A percentile compares a stretch with the other conserved stretches of the same genome.
These are phyloP conservation scores for Oasisia sp. DNA, from an alignment of 2,888 invertebrate species.

Conservation along the genomic window DNA sequence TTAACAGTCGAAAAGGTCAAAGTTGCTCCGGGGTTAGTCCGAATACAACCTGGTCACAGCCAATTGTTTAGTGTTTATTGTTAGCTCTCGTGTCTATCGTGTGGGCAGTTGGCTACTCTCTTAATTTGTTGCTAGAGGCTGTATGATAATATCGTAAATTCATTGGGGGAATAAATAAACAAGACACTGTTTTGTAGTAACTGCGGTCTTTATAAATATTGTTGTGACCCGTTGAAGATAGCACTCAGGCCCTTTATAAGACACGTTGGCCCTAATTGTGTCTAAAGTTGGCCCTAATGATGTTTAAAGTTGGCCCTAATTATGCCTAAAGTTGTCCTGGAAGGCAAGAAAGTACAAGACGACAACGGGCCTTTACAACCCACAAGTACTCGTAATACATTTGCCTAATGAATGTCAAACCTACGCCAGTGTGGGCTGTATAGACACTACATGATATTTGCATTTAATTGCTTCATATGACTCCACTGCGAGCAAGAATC, in stretches of 20 bases:
- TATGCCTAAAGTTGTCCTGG: neutral
- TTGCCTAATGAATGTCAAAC: neutral
- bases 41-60: neutral
- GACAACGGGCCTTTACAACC: neutral
- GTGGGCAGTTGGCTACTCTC: neutral
- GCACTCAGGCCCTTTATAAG: neutral
- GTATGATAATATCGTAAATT: neutral
- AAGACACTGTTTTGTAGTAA: too few species aligned
- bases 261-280: neutral
- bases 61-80: neutral
- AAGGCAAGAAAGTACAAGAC: neutral
- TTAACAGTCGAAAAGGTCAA: neutral
- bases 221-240: too few species aligned
- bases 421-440: too few species aligned
- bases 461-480: neutral
- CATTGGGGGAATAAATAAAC: neutral
- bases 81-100: neutral
- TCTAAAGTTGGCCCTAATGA: neutral
- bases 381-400: neutral
- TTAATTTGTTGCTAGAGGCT: neutral
- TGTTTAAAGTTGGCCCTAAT: too few species aligned
- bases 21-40: neutral
- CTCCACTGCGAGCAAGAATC: too few species aligned
- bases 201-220: too few species aligned
- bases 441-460: too few species aligned